Evolutionary conservation across 1,140 invertebrate species (phyloP).

Genomic region (Drosophila ambigua): DNA sequence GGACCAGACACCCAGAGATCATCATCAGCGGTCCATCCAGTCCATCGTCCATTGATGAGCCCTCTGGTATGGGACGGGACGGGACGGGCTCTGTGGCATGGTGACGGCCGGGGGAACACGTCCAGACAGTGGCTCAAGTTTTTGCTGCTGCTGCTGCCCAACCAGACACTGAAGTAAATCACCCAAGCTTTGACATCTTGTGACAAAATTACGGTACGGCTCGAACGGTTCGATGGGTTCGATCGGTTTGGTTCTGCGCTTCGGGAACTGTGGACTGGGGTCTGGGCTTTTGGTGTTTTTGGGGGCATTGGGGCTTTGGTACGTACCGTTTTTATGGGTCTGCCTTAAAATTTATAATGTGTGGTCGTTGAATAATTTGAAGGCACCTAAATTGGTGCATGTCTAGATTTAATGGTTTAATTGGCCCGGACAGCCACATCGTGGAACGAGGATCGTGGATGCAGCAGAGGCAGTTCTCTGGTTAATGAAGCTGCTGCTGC

Average conservation of each 20-base stretch:
- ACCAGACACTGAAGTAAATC: slow-evolving; percentile 67
- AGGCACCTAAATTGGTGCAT: slow-evolving; percentile 80
- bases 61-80: too few relatives aligned
- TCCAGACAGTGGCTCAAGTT: slow-evolving; percentile 48
- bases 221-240: neutral
- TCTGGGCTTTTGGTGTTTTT: neutral
- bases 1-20: slow-evolving; percentile 63
- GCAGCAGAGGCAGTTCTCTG: too few relatives aligned
- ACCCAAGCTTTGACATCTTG: slow-evolving; percentile 72
- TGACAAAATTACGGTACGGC: slow-evolving; percentile 61
- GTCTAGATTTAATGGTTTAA: slow-evolving; percentile 81
- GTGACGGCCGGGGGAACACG: too few relatives aligned
- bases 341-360: slow-evolving; percentile 78
- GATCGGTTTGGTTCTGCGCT: neutral
- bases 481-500: too few relatives aligned
- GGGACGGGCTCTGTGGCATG: too few relatives aligned
- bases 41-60: slow-evolving; percentile 2
- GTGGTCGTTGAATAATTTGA: slow-evolving; percentile 81
- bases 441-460: too few relatives aligned
- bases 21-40: slow-evolving; percentile 7
- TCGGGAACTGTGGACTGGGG: neutral
- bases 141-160: slow-evolving; percentile 32
- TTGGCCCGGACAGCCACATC: slow-evolving; percentile 32
- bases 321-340: slow-evolving; percentile 54
- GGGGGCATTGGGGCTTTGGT: neutral